Conservation (phyloP, 1,140 invertebrate species). For the Camponotus floridanus region DNA sequence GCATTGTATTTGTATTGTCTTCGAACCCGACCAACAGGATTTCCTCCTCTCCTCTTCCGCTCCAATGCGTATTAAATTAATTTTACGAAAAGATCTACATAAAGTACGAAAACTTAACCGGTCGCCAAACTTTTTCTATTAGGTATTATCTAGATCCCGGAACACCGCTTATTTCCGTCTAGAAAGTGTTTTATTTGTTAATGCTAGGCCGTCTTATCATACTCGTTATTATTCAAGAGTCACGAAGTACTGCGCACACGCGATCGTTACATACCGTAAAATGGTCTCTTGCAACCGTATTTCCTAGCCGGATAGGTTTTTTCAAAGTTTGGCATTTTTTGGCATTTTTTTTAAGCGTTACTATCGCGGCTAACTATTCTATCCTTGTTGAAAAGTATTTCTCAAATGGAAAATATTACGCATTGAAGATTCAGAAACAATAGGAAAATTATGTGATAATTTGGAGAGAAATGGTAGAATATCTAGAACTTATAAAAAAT, state of each 20-base stretch:
- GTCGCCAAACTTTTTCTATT: slow-evolving; percentile 62
- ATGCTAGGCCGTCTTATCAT: slow-evolving; percentile 59
- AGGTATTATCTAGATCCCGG: slow-evolving; percentile 52
- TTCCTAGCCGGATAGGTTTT: neutral
- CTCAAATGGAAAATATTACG: neutral
- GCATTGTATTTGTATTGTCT: neutral
- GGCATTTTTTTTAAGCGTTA: slow-evolving; percentile 20
- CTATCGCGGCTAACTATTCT: neutral
- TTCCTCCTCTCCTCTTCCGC: too few relatives aligned
- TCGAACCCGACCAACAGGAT: neutral
- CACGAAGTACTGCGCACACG: slow-evolving; percentile 62
- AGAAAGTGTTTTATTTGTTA: slow-evolving; percentile 68
- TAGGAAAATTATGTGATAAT: slow-evolving; percentile 6
- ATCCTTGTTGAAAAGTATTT: neutral
- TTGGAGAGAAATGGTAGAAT: neutral
- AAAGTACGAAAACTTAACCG: slow-evolving; percentile 47
- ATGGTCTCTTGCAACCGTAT: slow-evolving; percentile 34
- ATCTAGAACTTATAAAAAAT: neutral
- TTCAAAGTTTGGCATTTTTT: slow-evolving; percentile 21
- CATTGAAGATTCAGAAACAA: neutral
- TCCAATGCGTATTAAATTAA: slow-evolving; percentile 46
- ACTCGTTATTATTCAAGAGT: slow-evolving; percentile 64
- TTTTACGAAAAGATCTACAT: slow-evolving; percentile 26
- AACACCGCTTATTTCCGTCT: slow-evolving; percentile 61
- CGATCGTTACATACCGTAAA: slow-evolving; percentile 61